These are phyloP conservation scores for Haliclystus octoradiatus DNA, from an alignment of 30 jellyfish, hydroid and myxozoan species.

Conservation along the genomic window DNA sequence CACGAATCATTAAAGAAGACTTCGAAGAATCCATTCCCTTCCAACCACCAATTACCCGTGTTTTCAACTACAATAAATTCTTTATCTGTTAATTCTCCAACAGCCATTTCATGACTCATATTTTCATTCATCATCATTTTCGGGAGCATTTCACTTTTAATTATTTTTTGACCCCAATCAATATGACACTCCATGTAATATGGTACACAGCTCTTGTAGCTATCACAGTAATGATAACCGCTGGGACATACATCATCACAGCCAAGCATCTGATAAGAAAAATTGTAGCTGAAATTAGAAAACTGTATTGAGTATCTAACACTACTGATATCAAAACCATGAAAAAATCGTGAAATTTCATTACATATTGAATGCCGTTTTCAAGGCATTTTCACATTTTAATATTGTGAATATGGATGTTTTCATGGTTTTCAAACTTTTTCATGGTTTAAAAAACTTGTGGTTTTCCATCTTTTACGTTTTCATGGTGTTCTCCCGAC, in stretches of 20 bases:
- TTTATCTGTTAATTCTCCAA: not conserved
- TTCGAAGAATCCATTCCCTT: not conserved
- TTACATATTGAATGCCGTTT: too few species aligned
- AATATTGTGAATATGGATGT: too few species aligned
- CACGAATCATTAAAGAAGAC: not conserved
- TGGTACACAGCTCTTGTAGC: constrained; percentile 5
- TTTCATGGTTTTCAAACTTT: too few species aligned
- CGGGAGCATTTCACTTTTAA: not conserved
- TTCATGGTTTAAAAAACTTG: too few species aligned
- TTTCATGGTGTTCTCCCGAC: too few species aligned
- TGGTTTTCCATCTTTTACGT: too few species aligned
- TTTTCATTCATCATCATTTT: not conserved
- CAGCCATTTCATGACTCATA: not conserved
- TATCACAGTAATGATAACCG: constrained; percentile 17
- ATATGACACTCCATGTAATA: constrained; percentile 16
- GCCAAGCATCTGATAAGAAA: not conserved
- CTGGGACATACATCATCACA: constrained; percentile 1
- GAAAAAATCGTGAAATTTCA: too few species aligned
- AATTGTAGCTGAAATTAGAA: too few species aligned
- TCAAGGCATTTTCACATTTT: too few species aligned
- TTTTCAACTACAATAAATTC: not conserved
- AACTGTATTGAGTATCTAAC: too few species aligned
- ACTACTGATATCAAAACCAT: too few species aligned
- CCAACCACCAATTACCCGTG: not conserved
- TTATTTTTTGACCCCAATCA: not conserved